phyloP scores from a whole-genome alignment of 2,888 invertebrate genomes.

The Thumatha senex region DNA sequence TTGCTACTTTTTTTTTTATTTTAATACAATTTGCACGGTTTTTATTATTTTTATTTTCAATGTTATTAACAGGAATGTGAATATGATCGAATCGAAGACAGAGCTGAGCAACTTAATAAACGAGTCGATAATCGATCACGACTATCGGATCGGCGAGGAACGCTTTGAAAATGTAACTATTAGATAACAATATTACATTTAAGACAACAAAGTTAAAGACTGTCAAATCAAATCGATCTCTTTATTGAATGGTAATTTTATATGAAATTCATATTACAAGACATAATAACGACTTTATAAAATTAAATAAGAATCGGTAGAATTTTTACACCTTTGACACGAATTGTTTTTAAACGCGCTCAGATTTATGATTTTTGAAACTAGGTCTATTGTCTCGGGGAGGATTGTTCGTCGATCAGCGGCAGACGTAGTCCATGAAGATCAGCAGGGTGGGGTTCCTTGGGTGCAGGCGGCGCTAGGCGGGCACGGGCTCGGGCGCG shows the following conservation, averaged over 20 bases:
- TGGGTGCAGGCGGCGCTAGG: slow-evolving; percentile 7
- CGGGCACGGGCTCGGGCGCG: slow-evolving; percentile 17
- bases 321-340: too few relatives aligned
- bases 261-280: too few relatives aligned
- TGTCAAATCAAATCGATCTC: too few relatives aligned
- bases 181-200: background rate
- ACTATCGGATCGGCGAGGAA: background rate
- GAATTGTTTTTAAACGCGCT: too few relatives aligned
- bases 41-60: slow-evolving; percentile 15
- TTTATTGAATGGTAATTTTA: too few relatives aligned
- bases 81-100: slow-evolving; percentile 22
- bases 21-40: slow-evolving; percentile 17
- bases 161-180: background rate
- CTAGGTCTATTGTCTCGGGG: too few relatives aligned
- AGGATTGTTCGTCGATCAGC: background rate
- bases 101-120: slow-evolving; percentile 18
- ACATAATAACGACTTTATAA: too few relatives aligned
- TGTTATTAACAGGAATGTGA: slow-evolving; percentile 33
- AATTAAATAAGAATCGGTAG: too few relatives aligned
- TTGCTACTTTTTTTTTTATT: slow-evolving; percentile 28
- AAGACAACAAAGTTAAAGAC: background rate
- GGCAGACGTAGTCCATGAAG: slow-evolving; percentile 13
- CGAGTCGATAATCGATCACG: slow-evolving; percentile 17
- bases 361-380: too few relatives aligned
- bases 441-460: slow-evolving; percentile 26